Base-by-base conservation (phyloP, 2,888 invertebrate species). In the Colletes collaris region DNA sequence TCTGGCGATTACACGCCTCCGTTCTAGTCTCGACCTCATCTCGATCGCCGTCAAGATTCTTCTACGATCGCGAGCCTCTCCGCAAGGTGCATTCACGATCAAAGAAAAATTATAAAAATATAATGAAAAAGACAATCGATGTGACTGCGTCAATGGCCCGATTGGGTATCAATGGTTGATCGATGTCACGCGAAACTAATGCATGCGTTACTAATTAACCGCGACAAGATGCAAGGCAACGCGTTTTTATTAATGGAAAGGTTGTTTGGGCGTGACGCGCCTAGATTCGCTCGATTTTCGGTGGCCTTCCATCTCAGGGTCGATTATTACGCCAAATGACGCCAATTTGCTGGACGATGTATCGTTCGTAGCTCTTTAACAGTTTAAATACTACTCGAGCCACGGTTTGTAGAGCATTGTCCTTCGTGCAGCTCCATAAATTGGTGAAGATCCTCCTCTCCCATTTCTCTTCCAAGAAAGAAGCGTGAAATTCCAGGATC, bases 191-290 rank as follows among this genome's bases (percentile, higher is more conserved):
- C 65, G 66, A 85, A 84, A 71, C 72, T 16, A 16, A 16, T 16
- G 16, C 16, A 63, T 55, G 74, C 60, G 72, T 16, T 16, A 74
- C 76, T 83, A 85, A 85, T 81, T 83, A 81, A 58, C 76, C 74
- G 63, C 79, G 83, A 81, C 80, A 74, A 76, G 76, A 79, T 71
- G 66, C 71, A 46, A 50, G 56, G 66, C 85, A 83, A 85, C 76
- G 59, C 78, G 52, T 50, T 74, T 81, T 76, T 83, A 85, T 85
- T 83, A 85, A 76, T 75, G 74, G 72, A 65, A 72, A 73, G 71
- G 71, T 74, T 58, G 55, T 40, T 68, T 55, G 59, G 68, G 58
- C 71, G 80, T 65, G 75, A 76, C 53, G 6, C 52, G 56, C 59
- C 4, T 52, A 11, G 65, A 62, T 62, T 75, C 73, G 72, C 81